These are phyloP conservation scores for Beaufortia kweichowensis DNA, from an alignment of 2,113 vertebrate species.

Conservation along the genomic window DNA sequence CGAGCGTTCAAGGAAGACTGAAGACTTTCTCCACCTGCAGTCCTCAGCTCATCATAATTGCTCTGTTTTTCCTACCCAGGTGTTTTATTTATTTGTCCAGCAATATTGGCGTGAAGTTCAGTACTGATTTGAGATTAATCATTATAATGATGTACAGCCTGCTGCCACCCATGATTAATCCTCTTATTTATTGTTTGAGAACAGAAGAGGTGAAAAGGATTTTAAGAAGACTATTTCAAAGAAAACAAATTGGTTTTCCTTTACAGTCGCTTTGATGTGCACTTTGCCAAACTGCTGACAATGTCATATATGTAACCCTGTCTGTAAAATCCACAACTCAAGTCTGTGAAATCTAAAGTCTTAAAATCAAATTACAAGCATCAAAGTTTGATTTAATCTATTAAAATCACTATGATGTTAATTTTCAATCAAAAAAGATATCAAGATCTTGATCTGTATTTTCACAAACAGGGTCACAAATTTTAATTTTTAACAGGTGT, in stretches of 20 bases:
- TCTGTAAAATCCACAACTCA: too few species aligned
- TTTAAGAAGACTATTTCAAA: constrained; percentile 50
- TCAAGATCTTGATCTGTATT: too few species aligned
- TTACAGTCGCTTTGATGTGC: constrained; percentile 12
- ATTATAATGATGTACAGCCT: constrained; percentile 67
- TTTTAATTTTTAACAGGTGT: too few species aligned
- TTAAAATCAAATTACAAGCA: too few species aligned
- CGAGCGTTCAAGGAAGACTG: constrained; percentile 41
- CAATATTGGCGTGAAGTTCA: constrained; percentile 59
- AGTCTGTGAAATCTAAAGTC: too few species aligned
- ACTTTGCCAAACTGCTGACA: background rate
- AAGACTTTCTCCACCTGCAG: constrained; percentile 69
- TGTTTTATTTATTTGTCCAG: constrained; percentile 67
- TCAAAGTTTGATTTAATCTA: too few species aligned
- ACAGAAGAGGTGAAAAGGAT: constrained; percentile 65
- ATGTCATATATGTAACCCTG: background rate
- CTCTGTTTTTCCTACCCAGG: constrained; percentile 64
- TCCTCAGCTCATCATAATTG: constrained; percentile 65
- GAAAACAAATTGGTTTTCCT: constrained; percentile 30
- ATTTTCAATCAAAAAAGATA: too few species aligned
- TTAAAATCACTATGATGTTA: too few species aligned
- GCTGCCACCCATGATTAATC: constrained; percentile 66
- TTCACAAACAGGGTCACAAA: too few species aligned
- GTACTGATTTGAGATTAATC: constrained; percentile 55
- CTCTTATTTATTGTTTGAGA: constrained; percentile 67